Evolutionary conservation across 2,888 invertebrate genomes (phyloP).

Genomic region (Microdon myrmicae): DNA sequence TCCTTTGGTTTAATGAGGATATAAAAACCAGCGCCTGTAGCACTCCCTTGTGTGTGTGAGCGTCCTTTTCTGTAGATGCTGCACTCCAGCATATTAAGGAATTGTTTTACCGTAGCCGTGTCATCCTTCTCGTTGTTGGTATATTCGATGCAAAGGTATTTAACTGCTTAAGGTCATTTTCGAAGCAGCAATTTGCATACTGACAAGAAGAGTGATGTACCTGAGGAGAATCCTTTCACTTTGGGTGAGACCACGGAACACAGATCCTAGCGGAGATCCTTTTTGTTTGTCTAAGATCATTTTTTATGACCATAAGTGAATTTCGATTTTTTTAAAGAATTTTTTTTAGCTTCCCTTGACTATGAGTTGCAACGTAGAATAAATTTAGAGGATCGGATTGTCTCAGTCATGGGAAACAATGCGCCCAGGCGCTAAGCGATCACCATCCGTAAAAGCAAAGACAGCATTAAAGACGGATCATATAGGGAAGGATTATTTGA

Average conservation of each 20-base stretch:
- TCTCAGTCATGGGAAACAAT: constrained; percentile 51
- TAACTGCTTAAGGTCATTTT: constrained; percentile 51
- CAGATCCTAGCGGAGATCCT: constrained; percentile 43
- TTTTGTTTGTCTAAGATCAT: constrained; percentile 45
- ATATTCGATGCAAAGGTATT: constrained; percentile 22
- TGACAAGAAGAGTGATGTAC: constrained; percentile 13
- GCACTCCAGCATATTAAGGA: constrained; percentile 13
- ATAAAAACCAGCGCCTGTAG: constrained; percentile 41
- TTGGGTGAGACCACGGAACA: constrained; percentile 31
- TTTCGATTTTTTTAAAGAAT: constrained; percentile 33
- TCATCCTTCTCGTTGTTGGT: constrained; percentile 24
- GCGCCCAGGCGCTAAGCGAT: constrained; percentile 13
- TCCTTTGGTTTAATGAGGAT: constrained; percentile 36
- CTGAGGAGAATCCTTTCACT: constrained; percentile 2
- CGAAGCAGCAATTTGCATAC: constrained; percentile 42
- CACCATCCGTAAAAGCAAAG: neutral
- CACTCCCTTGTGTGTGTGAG: constrained; percentile 28
- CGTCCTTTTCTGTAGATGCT: constrained; percentile 20
- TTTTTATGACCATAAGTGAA: constrained; percentile 53
- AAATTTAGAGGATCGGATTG: constrained; percentile 53
- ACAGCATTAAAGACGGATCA: constrained; percentile 9
- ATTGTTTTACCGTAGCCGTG: constrained; percentile 20
- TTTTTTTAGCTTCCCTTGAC: constrained; percentile 39
- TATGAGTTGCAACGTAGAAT: constrained; percentile 53
- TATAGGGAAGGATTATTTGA: constrained; percentile 24